These are phyloP conservation scores for Cydia amplana DNA, from an alignment of 1,140 invertebrate species.

Conservation along the genomic window DNA sequence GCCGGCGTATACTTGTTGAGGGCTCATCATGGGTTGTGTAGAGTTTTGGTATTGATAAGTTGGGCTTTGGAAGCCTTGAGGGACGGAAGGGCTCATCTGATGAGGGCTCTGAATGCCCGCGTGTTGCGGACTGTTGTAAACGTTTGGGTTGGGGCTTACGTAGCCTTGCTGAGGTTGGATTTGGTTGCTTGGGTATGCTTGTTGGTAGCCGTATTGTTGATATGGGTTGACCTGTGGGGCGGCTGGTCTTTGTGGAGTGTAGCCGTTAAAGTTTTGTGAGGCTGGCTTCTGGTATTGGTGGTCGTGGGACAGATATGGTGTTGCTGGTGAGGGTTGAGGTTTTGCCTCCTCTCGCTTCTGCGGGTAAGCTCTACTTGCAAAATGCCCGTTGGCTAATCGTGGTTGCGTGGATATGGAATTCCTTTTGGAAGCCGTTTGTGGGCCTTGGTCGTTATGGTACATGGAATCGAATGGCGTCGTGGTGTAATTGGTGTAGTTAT, in stretches of 20 bases:
- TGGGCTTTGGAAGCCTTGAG: constrained; percentile 67
- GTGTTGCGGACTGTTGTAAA: constrained; percentile 69
- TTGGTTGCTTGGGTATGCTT: constrained; percentile 62
- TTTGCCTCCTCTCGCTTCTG: constrained; percentile 60
- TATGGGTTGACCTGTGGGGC: constrained; percentile 57
- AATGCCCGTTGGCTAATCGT: constrained; percentile 64
- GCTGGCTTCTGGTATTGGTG: constrained; percentile 76
- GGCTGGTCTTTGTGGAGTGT: constrained; percentile 65
- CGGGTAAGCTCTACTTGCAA: constrained; percentile 55
- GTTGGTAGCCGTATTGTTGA: constrained; percentile 68
- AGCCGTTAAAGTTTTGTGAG: constrained; percentile 64
- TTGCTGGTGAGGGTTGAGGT: constrained; percentile 52
- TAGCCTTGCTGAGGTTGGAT: constrained; percentile 59
- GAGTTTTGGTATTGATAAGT: constrained; percentile 73
- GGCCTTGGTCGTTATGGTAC: constrained; percentile 70
- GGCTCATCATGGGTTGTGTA: constrained; percentile 69
- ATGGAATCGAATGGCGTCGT: constrained; percentile 68
- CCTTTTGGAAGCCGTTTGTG: constrained; percentile 62
- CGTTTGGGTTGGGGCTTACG: constrained; percentile 59
- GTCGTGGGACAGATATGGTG: constrained; percentile 70
- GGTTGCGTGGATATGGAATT: constrained; percentile 61
- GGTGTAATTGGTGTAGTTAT: constrained; percentile 74
- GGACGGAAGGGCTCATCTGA: constrained; percentile 56
- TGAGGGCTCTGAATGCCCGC: constrained; percentile 61
- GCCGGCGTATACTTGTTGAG: constrained; percentile 55